Evolutionary conservation across 2,113 vertebrate genomes (phyloP), one percentile per base, ranked within the genome.

Genomic region (Oreocharis arfaki): DNA sequence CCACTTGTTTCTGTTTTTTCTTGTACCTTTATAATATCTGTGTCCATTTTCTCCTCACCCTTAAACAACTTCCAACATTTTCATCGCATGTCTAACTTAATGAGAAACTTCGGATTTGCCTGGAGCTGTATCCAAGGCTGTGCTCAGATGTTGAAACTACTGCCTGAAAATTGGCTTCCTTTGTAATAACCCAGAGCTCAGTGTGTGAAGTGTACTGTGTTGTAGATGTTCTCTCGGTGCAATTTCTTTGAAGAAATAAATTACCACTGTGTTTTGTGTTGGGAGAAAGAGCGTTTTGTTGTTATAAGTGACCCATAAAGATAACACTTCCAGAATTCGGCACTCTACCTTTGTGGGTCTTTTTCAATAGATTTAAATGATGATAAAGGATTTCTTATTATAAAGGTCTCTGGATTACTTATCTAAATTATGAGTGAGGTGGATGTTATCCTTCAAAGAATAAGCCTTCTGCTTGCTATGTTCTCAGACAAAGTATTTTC

Each of bases 381-480:
- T 44, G 56, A 95, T 95, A 89, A 97, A 95, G 70, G 75, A 32
- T 92, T 95, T 89, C 49, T 87, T 91, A 79, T 96, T 94, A 84
- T 95, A 91, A 86, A 77, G 68, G 81, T 96, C 89, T 88, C 74
- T 1, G 46, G 82, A 96, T 96, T 96, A 95, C 96, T 96, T 96
- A 95, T 79, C 94, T 95, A 93, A 97, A 94, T 97, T 97, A 97
- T 91, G 84, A 97, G 95, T 94, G 91, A 97, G 97, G 88, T 95
- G 95, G 95, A 94, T 95, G 88, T 89, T 93, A 90, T 91, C 78
- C 78, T 96, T 97, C 90, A 97, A 97, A 97, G 78, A 73, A 81
- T 55, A 53, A 47, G 71, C 71, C 82, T 94, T 81, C 88, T 91
- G 68, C 95, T 95, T 70, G 73, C 93, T 87, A 69, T 86, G 82